A percentile compares a stretch with the other conserved stretches of the same genome.
These are phyloP conservation scores for Amiota mariae DNA, from an alignment of 2,888 invertebrate species.

Conservation along the genomic window DNA sequence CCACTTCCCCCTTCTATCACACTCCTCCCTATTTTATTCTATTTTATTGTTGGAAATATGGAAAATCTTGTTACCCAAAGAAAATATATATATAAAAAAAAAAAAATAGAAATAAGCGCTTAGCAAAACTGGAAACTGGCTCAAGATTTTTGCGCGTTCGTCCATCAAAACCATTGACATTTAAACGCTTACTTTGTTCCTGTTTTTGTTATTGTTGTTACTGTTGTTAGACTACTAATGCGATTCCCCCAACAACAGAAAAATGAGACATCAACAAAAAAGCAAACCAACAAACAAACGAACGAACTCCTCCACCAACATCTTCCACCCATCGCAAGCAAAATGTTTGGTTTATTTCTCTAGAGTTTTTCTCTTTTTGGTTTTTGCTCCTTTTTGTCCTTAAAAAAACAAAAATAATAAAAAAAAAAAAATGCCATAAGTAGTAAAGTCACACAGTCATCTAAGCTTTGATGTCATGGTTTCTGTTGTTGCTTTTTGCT, in stretches of 20 bases:
- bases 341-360: not conserved
- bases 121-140: slow-evolving; percentile 51
- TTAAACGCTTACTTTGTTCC: slow-evolving; percentile 56
- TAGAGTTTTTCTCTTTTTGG: slow-evolving; percentile 39
- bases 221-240: not conserved
- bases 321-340: not conserved
- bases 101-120: not conserved
- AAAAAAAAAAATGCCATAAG: too few species aligned
- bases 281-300: not conserved
- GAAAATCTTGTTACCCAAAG: too few species aligned
- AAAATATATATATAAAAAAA: too few species aligned
- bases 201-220: not conserved
- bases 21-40: not conserved
- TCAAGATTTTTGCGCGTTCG: slow-evolving; percentile 63
- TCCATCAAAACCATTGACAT: slow-evolving; percentile 69
- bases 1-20: too few species aligned
- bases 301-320: not conserved
- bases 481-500: not conserved
- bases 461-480: not conserved
- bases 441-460: too few species aligned
- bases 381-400: slow-evolving; percentile 43
- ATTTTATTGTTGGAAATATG: not conserved
- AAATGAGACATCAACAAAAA: not conserved
- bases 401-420: too few species aligned
- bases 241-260: not conserved